Conservation (phyloP, 2,113 vertebrate species). For the Gallinago jamesoni region DNA sequence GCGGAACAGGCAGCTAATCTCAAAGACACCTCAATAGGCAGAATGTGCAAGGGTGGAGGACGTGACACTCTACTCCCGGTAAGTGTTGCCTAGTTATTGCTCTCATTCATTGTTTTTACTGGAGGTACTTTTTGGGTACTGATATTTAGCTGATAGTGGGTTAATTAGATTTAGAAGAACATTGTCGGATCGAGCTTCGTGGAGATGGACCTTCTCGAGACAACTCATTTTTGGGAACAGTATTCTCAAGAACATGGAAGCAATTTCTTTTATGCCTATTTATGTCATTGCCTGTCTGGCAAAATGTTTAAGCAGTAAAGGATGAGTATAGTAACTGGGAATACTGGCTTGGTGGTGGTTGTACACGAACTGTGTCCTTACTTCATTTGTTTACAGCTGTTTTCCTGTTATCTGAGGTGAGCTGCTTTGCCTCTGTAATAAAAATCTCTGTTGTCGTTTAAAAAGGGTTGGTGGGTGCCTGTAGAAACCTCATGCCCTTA, state of each 20-base stretch:
- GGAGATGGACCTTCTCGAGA: not conserved
- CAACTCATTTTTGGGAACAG: not conserved
- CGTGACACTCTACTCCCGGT: conserved; percentile 84
- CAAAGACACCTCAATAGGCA: conserved; percentile 76
- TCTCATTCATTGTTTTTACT: not conserved
- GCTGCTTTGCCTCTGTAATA: not conserved
- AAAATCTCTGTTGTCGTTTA: not conserved
- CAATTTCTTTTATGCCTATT: not conserved
- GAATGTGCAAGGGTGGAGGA: conserved; percentile 54
- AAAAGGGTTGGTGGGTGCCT: not conserved
- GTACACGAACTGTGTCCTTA: not conserved
- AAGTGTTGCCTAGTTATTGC: conserved; percentile 46
- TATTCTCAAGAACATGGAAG: not conserved
- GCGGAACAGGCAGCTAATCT: conserved; percentile 90
- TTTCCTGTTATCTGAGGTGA: not conserved
- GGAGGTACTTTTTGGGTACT: not conserved
- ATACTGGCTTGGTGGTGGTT: not conserved
- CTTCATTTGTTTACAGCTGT: not conserved
- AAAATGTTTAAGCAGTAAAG: not conserved
- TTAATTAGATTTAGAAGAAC: not conserved
- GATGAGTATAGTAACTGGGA: not conserved
- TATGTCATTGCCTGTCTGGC: not conserved
- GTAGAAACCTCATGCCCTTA: not conserved
- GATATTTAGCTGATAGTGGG: not conserved
- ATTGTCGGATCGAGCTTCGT: not conserved